phyloP scores from a whole-genome alignment of 2,888 invertebrate species.

The Chouioia cunea region DNA sequence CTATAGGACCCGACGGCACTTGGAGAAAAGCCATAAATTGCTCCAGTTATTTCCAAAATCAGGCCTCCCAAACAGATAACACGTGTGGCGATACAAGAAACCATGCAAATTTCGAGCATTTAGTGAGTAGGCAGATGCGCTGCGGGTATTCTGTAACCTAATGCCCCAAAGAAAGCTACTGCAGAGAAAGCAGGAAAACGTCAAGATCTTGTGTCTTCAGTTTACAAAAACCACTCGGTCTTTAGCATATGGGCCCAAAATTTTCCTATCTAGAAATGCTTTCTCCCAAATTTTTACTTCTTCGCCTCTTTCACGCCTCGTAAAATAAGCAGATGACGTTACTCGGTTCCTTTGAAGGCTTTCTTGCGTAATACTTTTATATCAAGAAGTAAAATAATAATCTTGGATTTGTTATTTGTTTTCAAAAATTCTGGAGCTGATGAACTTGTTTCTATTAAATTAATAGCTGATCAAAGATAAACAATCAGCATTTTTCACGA shows the following conservation, averaged over 20 bases:
- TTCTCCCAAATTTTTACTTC: conserved; percentile 9
- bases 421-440: not conserved
- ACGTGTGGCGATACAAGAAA: conserved; percentile 54
- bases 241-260: conserved; percentile 26
- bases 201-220: conserved; percentile 18
- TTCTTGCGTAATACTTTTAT: not conserved
- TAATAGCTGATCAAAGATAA: conserved; percentile 7
- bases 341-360: not conserved
- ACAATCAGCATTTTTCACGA: conserved; percentile 17
- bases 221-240: conserved; percentile 22
- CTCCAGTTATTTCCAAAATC: conserved; percentile 61
- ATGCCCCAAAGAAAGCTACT: conserved; percentile 31
- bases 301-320: not conserved
- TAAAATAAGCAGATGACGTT: conserved; percentile 2
- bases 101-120: conserved; percentile 56
- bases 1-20: conserved; percentile 37
- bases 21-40: conserved; percentile 63
- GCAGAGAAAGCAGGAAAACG: conserved; percentile 42
- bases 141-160: conserved; percentile 39
- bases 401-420: no score
- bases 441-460: conserved; percentile 14
- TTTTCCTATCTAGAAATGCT: conserved; percentile 22
- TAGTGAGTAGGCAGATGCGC: conserved; percentile 6
- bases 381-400: not conserved
- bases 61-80: conserved; percentile 52